Percentiles rank a stretch among this genome's conserved stretches.
Conservation (phyloP, 2,113 vertebrate genomes). For the Pangasianodon hypophthalmus region DNA sequence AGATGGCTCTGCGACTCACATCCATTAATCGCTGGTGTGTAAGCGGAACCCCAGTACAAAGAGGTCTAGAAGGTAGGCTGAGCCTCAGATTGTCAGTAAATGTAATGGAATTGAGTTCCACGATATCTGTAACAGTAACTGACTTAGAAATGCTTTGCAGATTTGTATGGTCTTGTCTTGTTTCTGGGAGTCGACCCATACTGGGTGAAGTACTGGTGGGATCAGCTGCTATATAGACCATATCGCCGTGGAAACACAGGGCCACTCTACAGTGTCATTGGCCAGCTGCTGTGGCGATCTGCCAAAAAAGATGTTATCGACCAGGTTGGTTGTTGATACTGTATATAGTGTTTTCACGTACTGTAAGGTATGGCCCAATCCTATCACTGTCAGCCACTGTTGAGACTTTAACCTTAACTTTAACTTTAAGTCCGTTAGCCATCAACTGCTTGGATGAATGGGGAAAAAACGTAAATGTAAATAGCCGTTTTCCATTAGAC, state of each 20-base stretch:
- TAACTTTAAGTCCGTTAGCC: background rate
- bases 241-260: slow-evolving; percentile 87
- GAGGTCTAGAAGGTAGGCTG: slow-evolving; percentile 89
- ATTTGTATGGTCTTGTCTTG: slow-evolving; percentile 92
- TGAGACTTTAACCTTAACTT: background rate
- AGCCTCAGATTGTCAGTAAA: background rate
- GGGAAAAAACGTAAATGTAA: background rate
- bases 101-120: background rate
- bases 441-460: background rate
- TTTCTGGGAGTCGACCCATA: slow-evolving; percentile 96
- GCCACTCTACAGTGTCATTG: slow-evolving; percentile 85
- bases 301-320: slow-evolving; percentile 98
- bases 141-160: slow-evolving; percentile 66
- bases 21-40: slow-evolving; percentile 98
- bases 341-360: background rate
- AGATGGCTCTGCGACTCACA: slow-evolving; percentile 93
- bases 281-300: slow-evolving; percentile 91
- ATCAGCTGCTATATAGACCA: slow-evolving; percentile 91
- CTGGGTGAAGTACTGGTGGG: slow-evolving; percentile 97
- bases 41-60: slow-evolving; percentile 96
- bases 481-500: background rate
- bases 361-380: background rate
- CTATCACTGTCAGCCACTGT: background rate
- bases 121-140: background rate
- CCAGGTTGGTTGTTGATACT: slow-evolving; percentile 76